Evolutionary conservation across 2,113 vertebrate genomes (phyloP), one percentile per base, ranked within the genome.

Genomic region (Tichodroma muraria): DNA sequence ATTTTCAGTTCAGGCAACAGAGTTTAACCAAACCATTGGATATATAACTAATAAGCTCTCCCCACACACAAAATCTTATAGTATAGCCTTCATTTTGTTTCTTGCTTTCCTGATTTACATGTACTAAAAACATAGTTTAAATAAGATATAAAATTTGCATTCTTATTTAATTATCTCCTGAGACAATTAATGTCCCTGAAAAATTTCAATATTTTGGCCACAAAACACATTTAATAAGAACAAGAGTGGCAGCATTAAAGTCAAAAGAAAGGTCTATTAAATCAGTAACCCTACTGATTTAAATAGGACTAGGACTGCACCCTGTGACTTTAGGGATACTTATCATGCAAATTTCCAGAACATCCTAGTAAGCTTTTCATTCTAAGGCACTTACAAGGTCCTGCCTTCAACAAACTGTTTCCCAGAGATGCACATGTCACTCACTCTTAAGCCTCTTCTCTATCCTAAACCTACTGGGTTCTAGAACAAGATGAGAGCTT

Each of bases 1-100:
- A 98, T 98, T 98, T 97, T 94, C 96, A 97, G 95, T 97, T 97
- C 97, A 96, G 73, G 83, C 94, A 96, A 94, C 92, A 96, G 94
- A 97, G 96, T 97, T 98, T 97, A 96, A 95, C 97, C 97, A 97
- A 98, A 97, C 70, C 89, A 93, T 93, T 96, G 93, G 79, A 90
- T 85, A 91, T 96, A 82, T 79, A 94, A 96, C 89, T 96, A 95
- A 94, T 95, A 97, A 96, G 81, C 37, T 50, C 78, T 88, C 45
- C 65, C 54, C 25, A 50, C 45, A 85, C n/a, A 78, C 6, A 83
- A 47, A 64, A 31, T 42, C 53, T 57, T 86, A 68, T 8, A 84
- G 37, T 25, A 24, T 90, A 94, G 71, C 40, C 31, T 96, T 95
- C 60, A 93, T 94, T 96, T 97, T 93, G 17, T 77, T 94, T 79